Conservation (phyloP, 1,140 invertebrate genomes). For the Platorchestia sp. region DNA sequence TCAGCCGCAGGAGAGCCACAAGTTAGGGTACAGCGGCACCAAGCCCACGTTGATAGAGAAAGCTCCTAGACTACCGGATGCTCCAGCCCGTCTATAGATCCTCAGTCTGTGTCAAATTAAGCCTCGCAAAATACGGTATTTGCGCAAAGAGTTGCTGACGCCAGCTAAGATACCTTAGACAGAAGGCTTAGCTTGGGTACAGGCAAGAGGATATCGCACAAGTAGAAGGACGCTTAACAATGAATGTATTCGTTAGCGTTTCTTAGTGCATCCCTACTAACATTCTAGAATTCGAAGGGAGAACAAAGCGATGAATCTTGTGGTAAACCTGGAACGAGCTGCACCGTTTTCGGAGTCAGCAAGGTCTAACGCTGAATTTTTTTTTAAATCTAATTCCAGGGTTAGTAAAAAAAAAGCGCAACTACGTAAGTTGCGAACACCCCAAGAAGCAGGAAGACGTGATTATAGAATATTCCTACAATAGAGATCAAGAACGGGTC, state of each 20-base stretch:
- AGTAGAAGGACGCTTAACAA: background rate
- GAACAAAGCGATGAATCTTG: background rate
- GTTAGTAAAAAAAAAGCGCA: too few relatives aligned
- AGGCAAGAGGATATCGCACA: background rate
- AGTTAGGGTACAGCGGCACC: background rate
- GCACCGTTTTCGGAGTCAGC: background rate
- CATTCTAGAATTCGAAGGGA: background rate
- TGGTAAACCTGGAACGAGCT: background rate
- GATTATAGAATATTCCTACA: background rate
- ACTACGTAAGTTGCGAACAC: too few relatives aligned
- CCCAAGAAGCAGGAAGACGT: constrained; percentile 12
- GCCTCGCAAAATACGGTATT: background rate
- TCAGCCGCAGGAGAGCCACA: background rate
- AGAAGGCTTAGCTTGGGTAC: background rate
- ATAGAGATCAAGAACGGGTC: constrained; percentile 24
- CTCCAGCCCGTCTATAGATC: background rate
- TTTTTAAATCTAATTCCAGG: background rate
- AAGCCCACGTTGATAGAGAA: constrained; percentile 4
- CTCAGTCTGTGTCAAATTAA: background rate
- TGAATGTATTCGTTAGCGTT: background rate
- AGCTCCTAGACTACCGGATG: constrained; percentile 29
- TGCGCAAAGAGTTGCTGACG: background rate
- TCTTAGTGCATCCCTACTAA: background rate
- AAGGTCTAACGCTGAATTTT: background rate
- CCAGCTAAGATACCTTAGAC: background rate